These are phyloP conservation scores for Sinonovacula constricta DNA, from an alignment of 1,140 invertebrate species.

Conservation along the genomic window DNA sequence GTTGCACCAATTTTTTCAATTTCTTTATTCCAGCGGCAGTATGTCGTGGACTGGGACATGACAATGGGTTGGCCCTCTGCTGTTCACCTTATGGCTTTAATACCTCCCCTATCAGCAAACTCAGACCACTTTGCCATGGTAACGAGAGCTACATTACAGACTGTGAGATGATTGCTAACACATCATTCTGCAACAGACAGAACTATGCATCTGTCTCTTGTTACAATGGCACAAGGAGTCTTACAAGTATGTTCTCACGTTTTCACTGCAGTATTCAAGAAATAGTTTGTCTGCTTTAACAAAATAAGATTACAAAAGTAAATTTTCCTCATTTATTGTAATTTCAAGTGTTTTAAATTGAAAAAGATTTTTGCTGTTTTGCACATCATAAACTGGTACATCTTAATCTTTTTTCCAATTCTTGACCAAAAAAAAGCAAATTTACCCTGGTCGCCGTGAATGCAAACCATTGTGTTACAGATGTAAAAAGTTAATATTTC, in stretches of 20 bases:
- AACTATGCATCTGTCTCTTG: conserved; percentile 67
- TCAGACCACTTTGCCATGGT: conserved; percentile 60
- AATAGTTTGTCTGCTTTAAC: no score
- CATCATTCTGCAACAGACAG: conserved; percentile 45
- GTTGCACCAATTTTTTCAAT: no score
- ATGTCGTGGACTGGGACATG: conserved; percentile 67
- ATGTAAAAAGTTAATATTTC: no score
- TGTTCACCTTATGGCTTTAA: conserved; percentile 65
- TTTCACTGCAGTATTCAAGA: no score
- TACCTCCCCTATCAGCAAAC: conserved; percentile 39
- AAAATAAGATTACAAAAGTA: neutral
- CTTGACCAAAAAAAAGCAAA: no score
- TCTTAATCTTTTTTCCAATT: no score
- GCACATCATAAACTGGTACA: no score
- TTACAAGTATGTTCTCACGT: conserved; percentile 59
- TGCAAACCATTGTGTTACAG: no score
- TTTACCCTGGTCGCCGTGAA: no score
- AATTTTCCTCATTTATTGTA: neutral
- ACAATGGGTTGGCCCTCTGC: conserved; percentile 65
- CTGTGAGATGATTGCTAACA: conserved; percentile 48
- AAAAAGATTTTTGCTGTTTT: no score
- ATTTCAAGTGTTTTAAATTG: no score
- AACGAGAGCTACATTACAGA: conserved; percentile 58
- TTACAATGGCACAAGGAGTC: conserved; percentile 57
- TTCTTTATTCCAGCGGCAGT: conserved; percentile 60